phyloP scores from a whole-genome alignment of 2,888 invertebrate species.

The Clivina fossor region DNA sequence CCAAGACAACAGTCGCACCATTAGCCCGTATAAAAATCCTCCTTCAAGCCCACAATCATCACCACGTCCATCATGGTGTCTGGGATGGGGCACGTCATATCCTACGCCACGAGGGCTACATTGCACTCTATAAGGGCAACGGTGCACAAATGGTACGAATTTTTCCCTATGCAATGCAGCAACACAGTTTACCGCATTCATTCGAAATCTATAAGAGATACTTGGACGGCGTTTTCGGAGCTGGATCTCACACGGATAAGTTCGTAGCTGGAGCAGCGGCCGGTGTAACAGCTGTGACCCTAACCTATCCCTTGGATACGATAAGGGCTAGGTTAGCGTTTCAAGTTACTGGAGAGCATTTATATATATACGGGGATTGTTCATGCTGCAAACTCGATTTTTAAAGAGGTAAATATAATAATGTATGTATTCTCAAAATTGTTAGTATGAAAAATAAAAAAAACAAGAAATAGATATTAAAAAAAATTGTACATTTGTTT shows the following conservation, averaged over 20 bases:
- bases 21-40: slow-evolving; percentile 88
- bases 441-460: too few species aligned
- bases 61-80: slow-evolving; percentile 82
- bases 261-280: slow-evolving; percentile 85
- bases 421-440: too few species aligned
- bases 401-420: slow-evolving; percentile 71
- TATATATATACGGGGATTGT: slow-evolving; percentile 79
- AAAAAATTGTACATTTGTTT: too few species aligned
- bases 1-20: slow-evolving; percentile 87
- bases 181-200: slow-evolving; percentile 84
- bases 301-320: slow-evolving; percentile 89
- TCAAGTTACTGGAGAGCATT: slow-evolving; percentile 83
- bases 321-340: slow-evolving; percentile 86
- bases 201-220: slow-evolving; percentile 87
- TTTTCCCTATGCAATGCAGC: slow-evolving; percentile 90
- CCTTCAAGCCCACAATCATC: slow-evolving; percentile 81
- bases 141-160: slow-evolving; percentile 92
- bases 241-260: slow-evolving; percentile 71
- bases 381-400: slow-evolving; percentile 73
- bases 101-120: slow-evolving; percentile 70
- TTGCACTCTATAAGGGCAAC: slow-evolving; percentile 87
- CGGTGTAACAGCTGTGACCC: slow-evolving; percentile 81
- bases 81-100: slow-evolving; percentile 75
- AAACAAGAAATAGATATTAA: too few species aligned
- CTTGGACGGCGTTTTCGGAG: slow-evolving; percentile 63